Percentiles rank a stretch among this genome's conserved stretches.
Conservation (phyloP, 2,113 vertebrate genomes). For the Thunnus maccoyii region DNA sequence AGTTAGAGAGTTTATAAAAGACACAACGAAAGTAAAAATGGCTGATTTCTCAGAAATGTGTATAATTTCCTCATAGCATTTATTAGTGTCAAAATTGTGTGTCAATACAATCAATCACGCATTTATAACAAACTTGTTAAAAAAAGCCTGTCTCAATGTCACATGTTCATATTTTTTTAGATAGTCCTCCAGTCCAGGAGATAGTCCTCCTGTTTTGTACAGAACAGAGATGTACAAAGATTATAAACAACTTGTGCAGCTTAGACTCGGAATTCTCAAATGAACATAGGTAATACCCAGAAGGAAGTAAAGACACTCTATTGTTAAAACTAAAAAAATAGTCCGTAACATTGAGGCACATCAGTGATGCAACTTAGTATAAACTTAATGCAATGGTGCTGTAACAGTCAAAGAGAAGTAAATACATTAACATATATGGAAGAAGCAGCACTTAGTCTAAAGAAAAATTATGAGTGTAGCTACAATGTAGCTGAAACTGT, state of each 20-base stretch:
- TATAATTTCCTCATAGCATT: conserved; percentile 31
- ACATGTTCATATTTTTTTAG: too few species aligned
- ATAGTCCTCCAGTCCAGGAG: too few species aligned
- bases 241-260: conserved; percentile 19
- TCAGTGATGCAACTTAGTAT: too few species aligned
- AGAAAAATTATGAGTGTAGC: conserved; percentile 7
- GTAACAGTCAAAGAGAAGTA: conserved; percentile 7
- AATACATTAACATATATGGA: conserved; percentile 3
- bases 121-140: background rate
- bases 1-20: too few species aligned
- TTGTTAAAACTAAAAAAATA: background rate
- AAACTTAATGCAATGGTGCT: background rate
- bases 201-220: background rate
- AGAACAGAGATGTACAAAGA: background rate
- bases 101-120: background rate
- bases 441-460: conserved; percentile 1
- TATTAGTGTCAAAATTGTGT: conserved; percentile 43
- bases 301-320: background rate
- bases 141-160: background rate
- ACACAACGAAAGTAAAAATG: too few species aligned
- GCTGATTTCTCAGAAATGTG: conserved; percentile 18
- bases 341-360: background rate
- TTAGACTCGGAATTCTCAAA: conserved; percentile 8
- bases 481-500: conserved; percentile 25
- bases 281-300: background rate